Base-by-base conservation (phyloP, 2,888 invertebrate species). In the Tetragnatha montana region DNA sequence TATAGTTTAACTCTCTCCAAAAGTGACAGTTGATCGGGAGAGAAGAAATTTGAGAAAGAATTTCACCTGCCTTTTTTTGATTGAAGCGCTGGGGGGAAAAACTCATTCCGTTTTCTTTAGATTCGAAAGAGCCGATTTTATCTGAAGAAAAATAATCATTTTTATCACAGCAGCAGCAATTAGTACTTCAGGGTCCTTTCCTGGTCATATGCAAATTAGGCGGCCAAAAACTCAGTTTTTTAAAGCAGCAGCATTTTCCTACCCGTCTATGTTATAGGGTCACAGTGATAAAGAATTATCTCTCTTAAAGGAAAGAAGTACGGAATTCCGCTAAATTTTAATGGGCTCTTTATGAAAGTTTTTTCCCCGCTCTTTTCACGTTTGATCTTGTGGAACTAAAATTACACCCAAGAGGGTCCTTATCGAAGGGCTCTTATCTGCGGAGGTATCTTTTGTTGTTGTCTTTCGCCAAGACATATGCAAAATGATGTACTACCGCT, bases 281-380 rank as follows among this genome's bases (percentile, higher is more conserved):
- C 75, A 74, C 68, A 68, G 74, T 75, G 71, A 81, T 87, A 87
- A 87, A 81, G 87, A 87, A 87, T 87, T 87, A 87, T 87, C 87
- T 76, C 87, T 76, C 74, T 76, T 7, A 10, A 50, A 70, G 76
- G 70, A 87, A 81, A 81, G 87, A 82, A 81, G 50, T 71, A 76
- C 82, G 81, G 87, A 82, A 82, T 87, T 82, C 81, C 81, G 87
- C 87, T 87, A 82, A 87, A 87, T 87, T 87, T 87, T 87, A 87
- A 87, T 87, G 87, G 81, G 87, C 69, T 87, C 87, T 82, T 87
- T 87, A 87, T 87, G 76, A 81, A 82, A 51, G 76, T 51, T 35
- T 81, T 87, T 87, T 87, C 81, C 49, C 50, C 69, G 19, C n/a
- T 74, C 73, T 50, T 81, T 75, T 87, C 76, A 71, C 75, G 76